phyloP scores from a whole-genome alignment of 2,113 vertebrate species.

The Gobiocypris rarus region DNA sequence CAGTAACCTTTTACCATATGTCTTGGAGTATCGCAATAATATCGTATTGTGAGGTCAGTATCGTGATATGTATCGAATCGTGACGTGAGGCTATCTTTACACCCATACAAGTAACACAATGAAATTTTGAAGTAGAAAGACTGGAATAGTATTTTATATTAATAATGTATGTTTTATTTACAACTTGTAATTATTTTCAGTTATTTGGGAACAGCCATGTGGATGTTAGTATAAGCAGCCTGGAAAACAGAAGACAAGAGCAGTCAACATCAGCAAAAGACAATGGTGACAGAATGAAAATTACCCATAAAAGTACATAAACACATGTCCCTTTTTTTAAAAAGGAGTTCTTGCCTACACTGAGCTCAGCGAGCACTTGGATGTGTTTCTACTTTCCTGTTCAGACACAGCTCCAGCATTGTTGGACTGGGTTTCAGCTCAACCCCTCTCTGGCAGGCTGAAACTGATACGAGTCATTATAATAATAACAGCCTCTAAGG shows the following conservation, averaged over 20 bases:
- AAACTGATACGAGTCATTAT: conserved; percentile 35
- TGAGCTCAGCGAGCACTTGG: not conserved
- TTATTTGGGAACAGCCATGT: not conserved
- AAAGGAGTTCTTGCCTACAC: not conserved
- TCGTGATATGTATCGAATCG: too few species aligned
- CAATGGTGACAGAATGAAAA: not conserved
- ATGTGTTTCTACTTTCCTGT: conserved; percentile 22
- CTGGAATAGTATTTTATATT: too few species aligned
- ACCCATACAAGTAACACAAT: too few species aligned
- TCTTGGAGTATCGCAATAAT: too few species aligned
- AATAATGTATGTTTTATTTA: too few species aligned
- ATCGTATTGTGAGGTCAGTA: too few species aligned
- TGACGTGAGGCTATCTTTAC: too few species aligned
- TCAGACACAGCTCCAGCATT: conserved; percentile 12
- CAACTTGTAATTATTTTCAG: too few species aligned
- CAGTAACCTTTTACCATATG: too few species aligned
- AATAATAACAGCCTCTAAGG: conserved; percentile 38
- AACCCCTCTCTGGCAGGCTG: conserved; percentile 8
- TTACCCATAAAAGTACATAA: not conserved
- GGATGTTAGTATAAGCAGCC: not conserved
- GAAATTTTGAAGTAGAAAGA: too few species aligned
- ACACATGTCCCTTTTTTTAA: not conserved
- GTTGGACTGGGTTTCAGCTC: conserved; percentile 9
- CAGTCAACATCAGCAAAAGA: not conserved
- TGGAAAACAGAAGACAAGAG: not conserved